Base-by-base conservation (phyloP, 2,797 vertebrate genomes). In the Oreochromis mossambicus region DNA sequence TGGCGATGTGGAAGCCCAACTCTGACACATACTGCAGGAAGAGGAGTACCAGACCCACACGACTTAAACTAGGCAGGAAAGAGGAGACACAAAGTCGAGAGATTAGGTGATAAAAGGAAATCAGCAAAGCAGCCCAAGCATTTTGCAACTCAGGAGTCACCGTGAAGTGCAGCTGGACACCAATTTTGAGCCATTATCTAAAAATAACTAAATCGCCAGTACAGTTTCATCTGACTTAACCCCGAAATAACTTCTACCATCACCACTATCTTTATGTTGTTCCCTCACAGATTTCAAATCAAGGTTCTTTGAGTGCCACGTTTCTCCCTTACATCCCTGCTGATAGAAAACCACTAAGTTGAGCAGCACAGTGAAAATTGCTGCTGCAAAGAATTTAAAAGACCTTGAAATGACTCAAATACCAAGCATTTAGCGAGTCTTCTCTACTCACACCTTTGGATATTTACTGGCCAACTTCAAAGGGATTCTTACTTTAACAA, bases 21-120 rank as follows among this genome's bases (percentile, higher is more conserved):
- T 99, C 98, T 0, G 98, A 97, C 3, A 97, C 92, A 66, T 98
- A 98, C 94, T 99, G 98, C 77, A 99, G 95, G 86, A 98, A 97
- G 88, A 99, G 92, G 63, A 99, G 95, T 70, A 99, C 96, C 89
- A 99, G 92, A 54, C 98, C 98, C 89, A 99, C 76, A 78, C 98
- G 98, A 34, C 96, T 99, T 90, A 99, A 94, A 92, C 99, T 99
- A 50, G 32, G 73, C 19, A 10, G 7, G 50, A 54, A 32, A 43
- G 3, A 21, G 73, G 34, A 54, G 46, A 48, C 54, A 76, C 46
- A 4, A 24, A 29, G 50, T 2, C 0, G 1, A 61, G 3, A 10
- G 10, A 80, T 73, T 2, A 78, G 70, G 41, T 17, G 8, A 81
- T 17, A 21, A 56, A 73, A 26, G 8, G 50, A 10, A 46, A 75